These are phyloP conservation scores for Pterocles orientalis DNA, from an alignment of 2,113 vertebrate species.

Conservation along the genomic window DNA sequence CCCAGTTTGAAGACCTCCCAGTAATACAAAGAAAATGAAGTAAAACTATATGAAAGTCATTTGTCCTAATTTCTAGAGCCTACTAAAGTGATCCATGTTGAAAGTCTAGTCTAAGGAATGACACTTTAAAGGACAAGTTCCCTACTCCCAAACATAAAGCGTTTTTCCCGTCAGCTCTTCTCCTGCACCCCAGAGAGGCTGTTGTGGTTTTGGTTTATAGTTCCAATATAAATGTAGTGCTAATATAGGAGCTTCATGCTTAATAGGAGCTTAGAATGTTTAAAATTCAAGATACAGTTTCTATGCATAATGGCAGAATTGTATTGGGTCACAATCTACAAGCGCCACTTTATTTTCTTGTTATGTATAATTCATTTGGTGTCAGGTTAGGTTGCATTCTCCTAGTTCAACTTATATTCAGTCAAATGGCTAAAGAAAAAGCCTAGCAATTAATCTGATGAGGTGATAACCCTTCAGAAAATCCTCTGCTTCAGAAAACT, in stretches of 20 bases:
- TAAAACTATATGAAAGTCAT: conserved; percentile 16
- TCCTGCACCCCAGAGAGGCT: not conserved
- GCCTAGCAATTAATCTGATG: not conserved
- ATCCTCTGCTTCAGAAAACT: not conserved
- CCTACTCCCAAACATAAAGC: not conserved
- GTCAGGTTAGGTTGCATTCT: not conserved
- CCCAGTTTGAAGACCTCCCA: conserved; percentile 51
- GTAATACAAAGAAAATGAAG: conserved; percentile 13
- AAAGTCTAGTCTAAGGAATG: not conserved
- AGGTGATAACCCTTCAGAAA: not conserved
- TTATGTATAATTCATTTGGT: not conserved
- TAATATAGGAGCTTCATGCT: not conserved
- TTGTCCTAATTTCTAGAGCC: conserved; percentile 46
- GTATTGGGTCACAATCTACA: not conserved
- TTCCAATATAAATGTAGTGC: not conserved
- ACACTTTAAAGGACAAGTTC: not conserved
- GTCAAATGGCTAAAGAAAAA: not conserved
- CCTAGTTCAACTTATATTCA: not conserved
- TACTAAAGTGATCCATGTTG: not conserved
- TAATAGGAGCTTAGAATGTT: not conserved
- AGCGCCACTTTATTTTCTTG: not conserved
- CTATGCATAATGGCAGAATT: not conserved
- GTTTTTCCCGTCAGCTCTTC: not conserved
- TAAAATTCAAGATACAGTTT: not conserved
- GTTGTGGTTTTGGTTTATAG: not conserved